Base-by-base conservation (phyloP, 2,797 vertebrate species). In the Xyrichtys novacula region DNA sequence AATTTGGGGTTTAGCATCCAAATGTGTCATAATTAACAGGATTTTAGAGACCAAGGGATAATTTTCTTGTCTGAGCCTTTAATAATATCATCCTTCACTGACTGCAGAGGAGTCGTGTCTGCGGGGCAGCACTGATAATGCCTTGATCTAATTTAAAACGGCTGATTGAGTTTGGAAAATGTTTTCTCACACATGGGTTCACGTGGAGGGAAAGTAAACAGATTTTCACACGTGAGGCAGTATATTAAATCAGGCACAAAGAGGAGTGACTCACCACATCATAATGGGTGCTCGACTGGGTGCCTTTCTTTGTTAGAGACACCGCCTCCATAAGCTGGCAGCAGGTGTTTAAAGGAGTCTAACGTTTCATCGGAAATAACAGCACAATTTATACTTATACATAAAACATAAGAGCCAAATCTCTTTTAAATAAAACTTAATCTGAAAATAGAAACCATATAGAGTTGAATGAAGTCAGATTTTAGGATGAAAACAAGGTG, bases 231-330 rank as follows among this genome's bases (percentile, higher is more conserved):
- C 49, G 74, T 88, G 86, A 85, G 76, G 17, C 1, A 2, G 65
- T 44, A 88, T 89, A 92, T 88, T 20, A 75, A 84, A 91, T 91
- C 69, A 87, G 63, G 44, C 60, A 6, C 5, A 16, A 55, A 36
- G 63, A 34, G 55, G 71, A 81, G 40, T 82, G 78, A 94, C 92
- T 96, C 92, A 95, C 94, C 82, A 81, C 83, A 52, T 87, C 48
- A 0, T 92, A 94, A 81, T 85, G 77, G 74, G 89, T 87, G 60
- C 92, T 89, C 88, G 59, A 93, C 85, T 63, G 89, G 78, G 38
- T 83, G 88, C 74, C 86, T n/a, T 76, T 2, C 87, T 87, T 34
- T 31, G 91, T 80, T 0, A 43, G 17, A n/a, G n/a, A 40, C 22
- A 29, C 85, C 87, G 65, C 85, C 58, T 0, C 92, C 83, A 40